Base-by-base conservation (phyloP, 2,888 invertebrate species). In the Polia nebulosa region DNA sequence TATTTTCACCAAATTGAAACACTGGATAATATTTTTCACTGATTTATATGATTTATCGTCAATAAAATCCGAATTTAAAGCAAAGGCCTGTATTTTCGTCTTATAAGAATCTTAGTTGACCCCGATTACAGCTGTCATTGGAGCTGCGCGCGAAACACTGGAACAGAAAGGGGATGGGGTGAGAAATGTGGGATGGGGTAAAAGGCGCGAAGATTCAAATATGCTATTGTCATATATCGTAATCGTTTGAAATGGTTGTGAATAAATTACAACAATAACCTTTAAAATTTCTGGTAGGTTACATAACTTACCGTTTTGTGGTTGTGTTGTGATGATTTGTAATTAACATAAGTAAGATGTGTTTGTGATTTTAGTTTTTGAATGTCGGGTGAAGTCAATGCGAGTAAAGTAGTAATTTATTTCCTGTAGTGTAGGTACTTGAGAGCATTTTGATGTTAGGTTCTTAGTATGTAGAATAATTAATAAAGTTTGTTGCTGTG, bases 71-170 rank as follows among this genome's bases (percentile, higher is more conserved):
- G 39, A 8, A 25, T 59, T 39, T 20, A 1, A 41, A 17, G 22
- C 3, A 3, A 39, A 55, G n/a, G 17, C 27, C 17, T 41, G 8
- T 47, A 36, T 60, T 60, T 77, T 74, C 13, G 3, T 55, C 75
- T 27, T 44, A 57, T 32, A 22, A 34, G 75, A 76, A 44, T 79
- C 80, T 66, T 56, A 44, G 4, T 75, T 53, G 75, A 79, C 36
- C 59, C 36, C 25, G 11, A 34, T 27, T 15, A 13, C 62, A 72
- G 13, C 75, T 77, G 67, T 58, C 75, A 66, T 20, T 17, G 27
- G 8, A 25, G 56, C 51, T 74, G 75, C 75, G 75, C 80, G 76
- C 79, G 75, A 78, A 75, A 79, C 36, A 36, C 71, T 34, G 27
- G 45, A 36, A 51, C 15, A 5, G 41, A 29, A 39, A 39, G 52